phyloP scores from a whole-genome alignment of 2,113 vertebrate genomes.

The Corythornis madagascariensis region DNA sequence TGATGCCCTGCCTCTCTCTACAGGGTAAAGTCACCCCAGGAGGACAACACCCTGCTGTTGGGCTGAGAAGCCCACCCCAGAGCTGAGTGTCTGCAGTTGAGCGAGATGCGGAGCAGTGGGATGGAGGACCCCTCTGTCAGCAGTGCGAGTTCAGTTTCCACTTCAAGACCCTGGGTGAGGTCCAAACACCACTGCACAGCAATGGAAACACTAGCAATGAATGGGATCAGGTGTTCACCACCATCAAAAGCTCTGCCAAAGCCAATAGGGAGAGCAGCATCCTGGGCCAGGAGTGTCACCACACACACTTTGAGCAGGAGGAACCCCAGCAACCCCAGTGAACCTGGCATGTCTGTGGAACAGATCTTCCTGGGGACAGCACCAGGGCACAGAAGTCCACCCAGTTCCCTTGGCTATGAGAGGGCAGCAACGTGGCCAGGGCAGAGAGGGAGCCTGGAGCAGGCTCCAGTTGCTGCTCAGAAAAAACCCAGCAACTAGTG shows the following conservation, averaged over 20 bases:
- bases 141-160: neutral
- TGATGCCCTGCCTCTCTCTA: neutral
- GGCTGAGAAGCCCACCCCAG: neutral
- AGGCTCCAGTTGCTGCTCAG: neutral
- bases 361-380: neutral
- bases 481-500: neutral
- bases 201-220: neutral
- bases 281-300: neutral
- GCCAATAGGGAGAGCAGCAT: fast-evolving
- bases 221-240: neutral
- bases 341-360: neutral
- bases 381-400: neutral
- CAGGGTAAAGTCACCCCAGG: neutral
- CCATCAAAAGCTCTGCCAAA: neutral
- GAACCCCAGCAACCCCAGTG: neutral
- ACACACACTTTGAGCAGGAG: neutral
- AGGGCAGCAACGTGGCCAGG: neutral
- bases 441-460: neutral
- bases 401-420: neutral
- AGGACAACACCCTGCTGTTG: neutral
- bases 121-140: neutral
- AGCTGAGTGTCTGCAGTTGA: neutral
- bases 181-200: neutral
- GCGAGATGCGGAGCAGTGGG: neutral
- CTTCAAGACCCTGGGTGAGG: fast-evolving